These are phyloP conservation scores for Corticium candelabrum DNA, from an alignment of 37 sponge, comb jelly and placozoan species.

Conservation along the genomic window DNA sequence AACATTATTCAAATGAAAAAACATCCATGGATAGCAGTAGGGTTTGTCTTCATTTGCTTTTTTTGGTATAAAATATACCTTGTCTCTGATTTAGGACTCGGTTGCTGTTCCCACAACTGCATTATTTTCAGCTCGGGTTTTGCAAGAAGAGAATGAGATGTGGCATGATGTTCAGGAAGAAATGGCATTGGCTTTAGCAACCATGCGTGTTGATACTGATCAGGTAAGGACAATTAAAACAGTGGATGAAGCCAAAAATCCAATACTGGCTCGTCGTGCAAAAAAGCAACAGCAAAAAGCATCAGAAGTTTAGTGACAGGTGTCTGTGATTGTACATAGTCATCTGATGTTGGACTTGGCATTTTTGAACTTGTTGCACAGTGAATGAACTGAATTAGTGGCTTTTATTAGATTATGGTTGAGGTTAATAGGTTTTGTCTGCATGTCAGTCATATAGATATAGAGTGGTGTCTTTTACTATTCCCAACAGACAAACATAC, in stretches of 20 bases:
- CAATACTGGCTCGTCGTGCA: slow-evolving; percentile 52
- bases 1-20: slow-evolving; percentile 60
- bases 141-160: slow-evolving; percentile 66
- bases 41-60: slow-evolving; percentile 7
- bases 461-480: no score
- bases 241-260: slow-evolving; percentile 44
- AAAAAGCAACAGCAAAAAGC: slow-evolving; percentile 20
- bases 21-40: slow-evolving; percentile 74
- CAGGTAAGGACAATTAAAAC: slow-evolving; percentile 43
- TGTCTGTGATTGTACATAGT: no score
- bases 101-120: slow-evolving; percentile 74
- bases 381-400: no score
- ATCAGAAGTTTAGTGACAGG: no score
- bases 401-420: no score
- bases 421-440: no score
- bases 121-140: slow-evolving; percentile 49
- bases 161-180: slow-evolving; percentile 85
- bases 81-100: slow-evolving; percentile 33
- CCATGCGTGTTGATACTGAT: slow-evolving; percentile 59
- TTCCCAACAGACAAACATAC: no score
- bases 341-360: no score
- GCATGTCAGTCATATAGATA: no score
- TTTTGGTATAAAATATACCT: no score
- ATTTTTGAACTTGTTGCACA: no score
- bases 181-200: slow-evolving; percentile 68